Evolutionary conservation across 1,140 invertebrate species (phyloP).

Genomic region (Drosophila punjabiensis): DNA sequence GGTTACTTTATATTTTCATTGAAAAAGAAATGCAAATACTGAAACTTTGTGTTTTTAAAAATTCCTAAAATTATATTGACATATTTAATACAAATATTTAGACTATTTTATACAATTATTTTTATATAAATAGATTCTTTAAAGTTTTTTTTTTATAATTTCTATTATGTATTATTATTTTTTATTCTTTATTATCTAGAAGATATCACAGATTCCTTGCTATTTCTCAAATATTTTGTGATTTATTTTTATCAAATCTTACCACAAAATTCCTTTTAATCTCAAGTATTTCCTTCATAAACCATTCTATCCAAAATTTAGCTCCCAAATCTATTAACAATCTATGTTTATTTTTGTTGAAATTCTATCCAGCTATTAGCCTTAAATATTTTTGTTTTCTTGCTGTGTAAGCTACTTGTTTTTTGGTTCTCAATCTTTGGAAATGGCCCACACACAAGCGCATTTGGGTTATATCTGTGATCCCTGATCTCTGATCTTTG

Average conservation of each 20-base stretch:
- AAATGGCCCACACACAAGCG: slow-evolving; percentile 55
- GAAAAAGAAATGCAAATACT: no score
- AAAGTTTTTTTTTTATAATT: no score
- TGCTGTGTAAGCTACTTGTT: slow-evolving; percentile 37
- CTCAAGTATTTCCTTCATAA: background rate
- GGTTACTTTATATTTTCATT: no score
- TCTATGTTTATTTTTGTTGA: background rate
- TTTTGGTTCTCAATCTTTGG: slow-evolving; percentile 4
- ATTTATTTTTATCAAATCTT: background rate
- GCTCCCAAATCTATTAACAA: background rate
- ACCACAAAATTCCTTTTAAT: background rate
- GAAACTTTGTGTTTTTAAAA: no score
- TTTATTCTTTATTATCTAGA: background rate
- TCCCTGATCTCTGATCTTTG: slow-evolving; percentile 15
- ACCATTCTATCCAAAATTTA: background rate
- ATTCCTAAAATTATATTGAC: no score
- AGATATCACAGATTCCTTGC: background rate
- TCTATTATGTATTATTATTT: no score
- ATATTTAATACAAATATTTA: no score
- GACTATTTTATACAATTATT: no score
- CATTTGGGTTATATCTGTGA: slow-evolving; percentile 32
- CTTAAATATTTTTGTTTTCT: slow-evolving; percentile 14
- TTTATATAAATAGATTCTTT: no score
- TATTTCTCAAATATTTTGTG: background rate
- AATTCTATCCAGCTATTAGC: slow-evolving; percentile 2